These are phyloP conservation scores for Helicoverpa armigera DNA, from an alignment of 1,140 invertebrate species.

Conservation along the genomic window DNA sequence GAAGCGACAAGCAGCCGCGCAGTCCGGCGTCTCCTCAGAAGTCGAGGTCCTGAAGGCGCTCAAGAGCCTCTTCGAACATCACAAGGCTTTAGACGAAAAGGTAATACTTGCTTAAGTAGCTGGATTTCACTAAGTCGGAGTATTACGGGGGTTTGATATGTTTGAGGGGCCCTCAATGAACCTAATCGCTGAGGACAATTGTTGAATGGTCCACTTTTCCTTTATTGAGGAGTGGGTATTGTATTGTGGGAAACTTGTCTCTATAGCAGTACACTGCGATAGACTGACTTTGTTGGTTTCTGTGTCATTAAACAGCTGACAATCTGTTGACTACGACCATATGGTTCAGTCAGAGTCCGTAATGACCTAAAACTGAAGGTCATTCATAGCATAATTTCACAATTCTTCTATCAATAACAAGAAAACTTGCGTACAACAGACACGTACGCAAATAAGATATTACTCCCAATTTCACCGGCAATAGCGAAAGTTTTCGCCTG, in stretches of 20 bases:
- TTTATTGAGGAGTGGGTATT: too few species aligned
- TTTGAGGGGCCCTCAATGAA: too few species aligned
- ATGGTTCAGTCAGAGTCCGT: too few species aligned
- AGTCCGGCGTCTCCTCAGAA: constrained; percentile 99
- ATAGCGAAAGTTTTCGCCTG: constrained; percentile 6
- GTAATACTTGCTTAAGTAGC: constrained; percentile 84
- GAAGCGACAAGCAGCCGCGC: constrained; percentile 98
- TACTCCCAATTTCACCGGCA: constrained; percentile 20
- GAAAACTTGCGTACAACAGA: neutral
- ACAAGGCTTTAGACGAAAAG: constrained; percentile 99
- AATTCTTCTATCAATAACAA: neutral
- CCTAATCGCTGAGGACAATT: too few species aligned
- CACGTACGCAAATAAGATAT: constrained; percentile 11
- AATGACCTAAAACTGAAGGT: neutral
- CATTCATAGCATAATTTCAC: neutral
- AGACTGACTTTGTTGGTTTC: too few species aligned
- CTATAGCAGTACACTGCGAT: too few species aligned
- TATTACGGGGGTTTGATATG: too few species aligned
- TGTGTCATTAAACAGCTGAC: too few species aligned
- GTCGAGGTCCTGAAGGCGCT: constrained; percentile 99
- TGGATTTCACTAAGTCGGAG: too few species aligned
- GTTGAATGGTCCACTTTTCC: too few species aligned
- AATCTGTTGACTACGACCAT: too few species aligned
- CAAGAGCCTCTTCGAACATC: constrained; percentile 99
- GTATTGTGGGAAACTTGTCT: too few species aligned